Evolutionary conservation across 2,113 vertebrate genomes (phyloP).

Genomic region (Alligator sinensis): DNA sequence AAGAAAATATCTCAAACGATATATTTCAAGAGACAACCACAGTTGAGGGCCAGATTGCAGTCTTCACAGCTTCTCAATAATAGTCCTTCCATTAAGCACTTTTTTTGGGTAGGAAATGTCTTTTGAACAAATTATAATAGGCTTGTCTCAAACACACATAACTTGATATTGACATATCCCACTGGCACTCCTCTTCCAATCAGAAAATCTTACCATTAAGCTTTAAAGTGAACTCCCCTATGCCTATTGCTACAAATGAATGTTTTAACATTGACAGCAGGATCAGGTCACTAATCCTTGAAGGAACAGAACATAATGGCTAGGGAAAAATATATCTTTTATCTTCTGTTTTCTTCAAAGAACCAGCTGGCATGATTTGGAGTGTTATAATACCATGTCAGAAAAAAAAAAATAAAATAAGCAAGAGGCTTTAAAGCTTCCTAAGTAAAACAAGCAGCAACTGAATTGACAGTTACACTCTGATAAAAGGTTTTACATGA

Average conservation of each 20-base stretch:
- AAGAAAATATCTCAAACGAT: too few species aligned
- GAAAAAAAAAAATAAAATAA: too few species aligned
- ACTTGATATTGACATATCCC: neutral
- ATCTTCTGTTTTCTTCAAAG: too few species aligned
- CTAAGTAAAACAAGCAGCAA: too few species aligned
- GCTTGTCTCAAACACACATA: accelerated
- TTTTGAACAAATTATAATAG: neutral
- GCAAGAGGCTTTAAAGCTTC: too few species aligned
- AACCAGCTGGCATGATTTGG: too few species aligned
- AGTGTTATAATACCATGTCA: too few species aligned
- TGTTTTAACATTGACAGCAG: neutral
- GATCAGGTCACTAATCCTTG: neutral
- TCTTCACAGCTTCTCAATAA: neutral
- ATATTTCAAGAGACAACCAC: too few species aligned
- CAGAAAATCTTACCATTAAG: neutral
- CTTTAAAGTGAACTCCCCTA: neutral
- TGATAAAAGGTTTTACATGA: too few species aligned
- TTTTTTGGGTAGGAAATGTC: neutral
- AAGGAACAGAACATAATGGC: neutral
- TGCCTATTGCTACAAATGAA: neutral
- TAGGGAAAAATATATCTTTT: neutral
- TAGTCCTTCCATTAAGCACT: neutral
- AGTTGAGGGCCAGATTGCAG: neutral
- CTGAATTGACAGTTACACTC: too few species aligned
- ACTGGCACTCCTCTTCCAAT: neutral